These are phyloP conservation scores for Epizoanthus ramosus DNA, from an alignment of 92 coral and sea anemone genomes.

Conservation along the genomic window DNA sequence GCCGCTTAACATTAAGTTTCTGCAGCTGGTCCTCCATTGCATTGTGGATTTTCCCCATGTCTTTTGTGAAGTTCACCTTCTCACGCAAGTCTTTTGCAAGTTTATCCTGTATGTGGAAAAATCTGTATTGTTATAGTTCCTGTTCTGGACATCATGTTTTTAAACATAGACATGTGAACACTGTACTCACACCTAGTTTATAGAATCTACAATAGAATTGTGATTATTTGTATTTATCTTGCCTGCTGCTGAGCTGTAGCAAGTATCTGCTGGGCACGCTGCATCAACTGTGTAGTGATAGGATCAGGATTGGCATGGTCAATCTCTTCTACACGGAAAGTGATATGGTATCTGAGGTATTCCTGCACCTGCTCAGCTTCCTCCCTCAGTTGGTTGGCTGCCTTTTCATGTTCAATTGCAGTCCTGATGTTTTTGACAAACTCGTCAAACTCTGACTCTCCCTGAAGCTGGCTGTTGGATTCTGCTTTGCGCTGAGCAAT, in stretches of 20 bases:
- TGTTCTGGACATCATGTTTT: neutral
- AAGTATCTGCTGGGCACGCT: neutral
- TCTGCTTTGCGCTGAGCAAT: slow-evolving; percentile 14
- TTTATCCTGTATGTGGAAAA: neutral
- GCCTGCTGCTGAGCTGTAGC: neutral
- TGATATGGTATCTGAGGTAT: slow-evolving; percentile 3
- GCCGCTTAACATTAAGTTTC: slow-evolving; percentile 6
- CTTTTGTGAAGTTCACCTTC: neutral
- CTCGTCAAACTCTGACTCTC: slow-evolving; percentile 11
- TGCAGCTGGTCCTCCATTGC: slow-evolving; percentile 5
- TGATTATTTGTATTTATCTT: neutral
- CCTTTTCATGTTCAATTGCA: neutral
- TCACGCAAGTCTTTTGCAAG: neutral
- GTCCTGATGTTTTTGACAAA: neutral
- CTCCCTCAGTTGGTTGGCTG: slow-evolving; percentile 3
- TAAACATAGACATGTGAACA: neutral
- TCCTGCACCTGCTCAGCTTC: slow-evolving; percentile 38
- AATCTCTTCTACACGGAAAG: neutral
- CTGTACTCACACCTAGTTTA: neutral
- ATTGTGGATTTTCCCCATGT: neutral
- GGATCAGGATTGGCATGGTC: neutral
- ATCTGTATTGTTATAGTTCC: too few species aligned
- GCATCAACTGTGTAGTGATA: neutral
- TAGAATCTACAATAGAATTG: too few species aligned
- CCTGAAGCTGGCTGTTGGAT: neutral